Conservation (phyloP, 2,888 invertebrate genomes). For the Onthophagus sagittarius region DNA sequence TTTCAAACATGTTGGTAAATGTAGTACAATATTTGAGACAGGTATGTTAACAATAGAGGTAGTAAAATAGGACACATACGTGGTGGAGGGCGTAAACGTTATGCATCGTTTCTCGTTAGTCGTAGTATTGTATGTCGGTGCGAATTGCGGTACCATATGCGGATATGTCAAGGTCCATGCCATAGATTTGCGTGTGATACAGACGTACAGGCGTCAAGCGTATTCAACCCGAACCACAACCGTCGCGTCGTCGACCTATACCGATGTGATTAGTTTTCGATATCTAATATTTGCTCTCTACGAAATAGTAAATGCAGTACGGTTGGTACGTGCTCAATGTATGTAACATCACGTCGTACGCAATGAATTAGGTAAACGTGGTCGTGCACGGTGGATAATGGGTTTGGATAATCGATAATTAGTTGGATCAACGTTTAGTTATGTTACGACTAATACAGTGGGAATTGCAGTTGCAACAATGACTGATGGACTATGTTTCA, state of each 20-base stretch:
- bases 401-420: not conserved
- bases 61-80: not conserved
- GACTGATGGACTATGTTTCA: not conserved
- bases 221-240: not conserved
- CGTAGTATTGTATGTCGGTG: not conserved
- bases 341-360: not conserved
- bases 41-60: not conserved
- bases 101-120: not conserved
- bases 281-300: not conserved
- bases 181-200: not conserved
- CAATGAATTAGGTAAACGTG: not conserved
- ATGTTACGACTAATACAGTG: not conserved
- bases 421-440: not conserved
- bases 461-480: not conserved
- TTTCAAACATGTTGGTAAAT: no score
- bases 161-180: not conserved
- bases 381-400: not conserved
- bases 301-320: not conserved
- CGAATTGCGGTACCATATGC: not conserved
- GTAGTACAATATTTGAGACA: no score
- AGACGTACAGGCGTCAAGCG: not conserved
- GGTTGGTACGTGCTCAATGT: not conserved
- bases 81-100: not conserved
- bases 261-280: not conserved
- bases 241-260: not conserved